These are phyloP conservation scores for Paragorgia papillata DNA, from an alignment of 92 coral and sea anemone species.

Conservation along the genomic window DNA sequence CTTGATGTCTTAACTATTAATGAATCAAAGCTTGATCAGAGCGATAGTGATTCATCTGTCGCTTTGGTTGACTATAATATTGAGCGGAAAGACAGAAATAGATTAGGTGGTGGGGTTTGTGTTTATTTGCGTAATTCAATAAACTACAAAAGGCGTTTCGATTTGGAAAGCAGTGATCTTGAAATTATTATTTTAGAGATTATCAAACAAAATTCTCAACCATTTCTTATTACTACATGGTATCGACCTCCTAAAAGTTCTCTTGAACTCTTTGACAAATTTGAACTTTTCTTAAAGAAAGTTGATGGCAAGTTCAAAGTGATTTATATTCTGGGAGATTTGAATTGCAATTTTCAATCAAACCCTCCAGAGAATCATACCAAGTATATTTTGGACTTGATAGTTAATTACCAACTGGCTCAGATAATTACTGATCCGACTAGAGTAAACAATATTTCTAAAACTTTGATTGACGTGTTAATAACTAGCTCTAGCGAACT, in stretches of 20 bases:
- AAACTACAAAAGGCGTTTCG: slow-evolving; percentile 26
- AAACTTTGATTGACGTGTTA: slow-evolving; percentile 35
- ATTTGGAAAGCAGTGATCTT: slow-evolving; percentile 21
- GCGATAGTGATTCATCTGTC: slow-evolving; percentile 18
- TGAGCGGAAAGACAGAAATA: slow-evolving; percentile 44
- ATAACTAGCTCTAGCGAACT: slow-evolving; percentile 1
- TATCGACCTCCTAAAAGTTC: slow-evolving; percentile 48
- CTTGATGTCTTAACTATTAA: slow-evolving; percentile 53
- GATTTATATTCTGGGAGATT: slow-evolving; percentile 58
- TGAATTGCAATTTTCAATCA: slow-evolving; percentile 33
- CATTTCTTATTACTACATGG: slow-evolving; percentile 51
- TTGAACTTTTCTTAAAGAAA: slow-evolving; percentile 12
- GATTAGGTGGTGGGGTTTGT: slow-evolving; percentile 50
- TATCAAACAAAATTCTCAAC: slow-evolving; percentile 18
- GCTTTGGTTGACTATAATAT: slow-evolving; percentile 23
- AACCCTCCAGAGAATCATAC: slow-evolving; percentile 52
- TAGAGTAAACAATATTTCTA: slow-evolving; percentile 3
- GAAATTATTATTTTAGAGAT: slow-evolving; percentile 49
- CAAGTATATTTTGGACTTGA: slow-evolving; percentile 46
- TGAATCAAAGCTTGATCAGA: slow-evolving; percentile 48
- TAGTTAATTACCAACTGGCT: slow-evolving; percentile 32
- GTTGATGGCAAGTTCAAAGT: slow-evolving; percentile 39
- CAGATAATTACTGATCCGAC: slow-evolving; percentile 29
- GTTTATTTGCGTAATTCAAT: slow-evolving; percentile 40
- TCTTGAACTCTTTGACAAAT: slow-evolving; percentile 42